Conservation (phyloP, 2,888 invertebrate species). For the Chloromyia formosa region DNA sequence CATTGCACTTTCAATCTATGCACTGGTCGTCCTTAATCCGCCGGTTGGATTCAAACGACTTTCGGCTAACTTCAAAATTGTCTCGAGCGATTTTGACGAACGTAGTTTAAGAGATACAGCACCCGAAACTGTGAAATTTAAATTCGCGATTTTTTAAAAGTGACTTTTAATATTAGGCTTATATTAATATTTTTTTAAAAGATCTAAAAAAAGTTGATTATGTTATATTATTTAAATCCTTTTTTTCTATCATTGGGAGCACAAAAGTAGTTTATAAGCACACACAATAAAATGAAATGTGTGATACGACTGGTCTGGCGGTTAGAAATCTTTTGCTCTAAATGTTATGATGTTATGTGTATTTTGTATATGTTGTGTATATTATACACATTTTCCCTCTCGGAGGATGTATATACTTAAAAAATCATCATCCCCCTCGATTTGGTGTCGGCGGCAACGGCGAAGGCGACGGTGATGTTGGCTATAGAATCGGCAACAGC, state of each 20-base stretch:
- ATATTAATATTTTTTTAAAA: constrained; percentile 6
- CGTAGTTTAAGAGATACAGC: no score
- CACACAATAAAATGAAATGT: constrained; percentile 50
- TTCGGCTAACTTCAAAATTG: not conserved
- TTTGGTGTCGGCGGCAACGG: constrained; percentile 21
- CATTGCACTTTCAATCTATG: constrained; percentile 17
- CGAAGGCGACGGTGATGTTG: no score
- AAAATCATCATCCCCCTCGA: constrained; percentile 46
- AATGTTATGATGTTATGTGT: constrained; percentile 57
- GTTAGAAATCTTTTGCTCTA: constrained; percentile 58
- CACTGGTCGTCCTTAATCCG: constrained; percentile 15
- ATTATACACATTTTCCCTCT: constrained; percentile 46
- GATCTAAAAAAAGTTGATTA: constrained; percentile 17
- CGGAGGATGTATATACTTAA: constrained; percentile 45
- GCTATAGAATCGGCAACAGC: constrained; percentile 26
- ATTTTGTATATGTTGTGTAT: constrained; percentile 52
- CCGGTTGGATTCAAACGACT: not conserved
- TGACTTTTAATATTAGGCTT: constrained; percentile 20
- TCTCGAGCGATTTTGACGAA: not conserved
- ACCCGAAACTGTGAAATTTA: constrained; percentile 1
- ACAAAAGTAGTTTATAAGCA: constrained; percentile 46
- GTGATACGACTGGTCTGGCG: constrained; percentile 56
- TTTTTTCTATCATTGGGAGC: constrained; percentile 36
- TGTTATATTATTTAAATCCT: constrained; percentile 18
- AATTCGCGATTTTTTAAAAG: constrained; percentile 11